Conservation (phyloP, 2,797 vertebrate species). For the Tokudaia muenninki region DNA sequence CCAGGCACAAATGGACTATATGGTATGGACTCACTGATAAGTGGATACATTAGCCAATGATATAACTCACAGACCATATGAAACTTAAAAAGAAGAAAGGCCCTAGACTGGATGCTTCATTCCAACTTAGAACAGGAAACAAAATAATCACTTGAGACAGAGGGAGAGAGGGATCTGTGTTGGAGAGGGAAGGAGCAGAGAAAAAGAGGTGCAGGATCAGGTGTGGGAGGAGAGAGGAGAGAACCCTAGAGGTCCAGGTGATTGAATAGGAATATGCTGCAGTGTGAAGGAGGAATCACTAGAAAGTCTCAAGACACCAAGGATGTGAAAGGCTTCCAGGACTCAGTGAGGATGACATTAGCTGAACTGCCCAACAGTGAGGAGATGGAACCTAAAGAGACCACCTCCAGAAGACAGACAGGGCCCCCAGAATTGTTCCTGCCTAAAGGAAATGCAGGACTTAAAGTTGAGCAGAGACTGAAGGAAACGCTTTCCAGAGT, state of each 20-base stretch:
- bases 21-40: no score
- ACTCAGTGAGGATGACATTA: not conserved
- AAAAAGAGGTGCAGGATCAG: no score
- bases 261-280: not conserved
- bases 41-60: no score
- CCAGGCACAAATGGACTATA: no score
- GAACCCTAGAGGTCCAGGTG: not conserved
- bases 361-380: not conserved
- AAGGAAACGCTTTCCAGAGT: no score
- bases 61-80: no score
- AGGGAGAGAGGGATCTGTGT: no score
- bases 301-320: not conserved
- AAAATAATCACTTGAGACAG: no score
- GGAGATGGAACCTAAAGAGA: not conserved
- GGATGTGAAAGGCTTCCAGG: not conserved
- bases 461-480: not conserved
- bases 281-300: not conserved
- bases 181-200: no score
- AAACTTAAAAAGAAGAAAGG: no score
- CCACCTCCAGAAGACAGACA: not conserved
- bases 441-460: not conserved
- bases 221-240: not conserved
- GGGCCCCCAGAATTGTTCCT: not conserved
- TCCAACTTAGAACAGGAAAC: no score
- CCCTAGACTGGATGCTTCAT: no score